phyloP scores from a whole-genome alignment of 2,797 vertebrate genomes.

The Huso huso region DNA sequence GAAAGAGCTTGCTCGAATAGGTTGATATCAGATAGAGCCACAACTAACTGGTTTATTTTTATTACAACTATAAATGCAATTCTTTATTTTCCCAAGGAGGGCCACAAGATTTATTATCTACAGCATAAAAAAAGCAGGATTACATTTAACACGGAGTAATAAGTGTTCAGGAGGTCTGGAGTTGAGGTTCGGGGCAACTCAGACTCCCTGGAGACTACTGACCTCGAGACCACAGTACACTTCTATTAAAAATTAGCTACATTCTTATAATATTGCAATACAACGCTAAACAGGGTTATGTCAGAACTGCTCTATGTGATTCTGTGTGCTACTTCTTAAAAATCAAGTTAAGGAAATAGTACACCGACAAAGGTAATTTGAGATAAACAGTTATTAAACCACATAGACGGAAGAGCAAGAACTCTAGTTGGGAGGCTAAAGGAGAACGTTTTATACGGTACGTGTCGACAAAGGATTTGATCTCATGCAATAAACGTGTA shows the following conservation, averaged over 20 bases:
- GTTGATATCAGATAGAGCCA: slow-evolving; percentile 78
- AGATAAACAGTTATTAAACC: no score
- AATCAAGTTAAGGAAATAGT: not conserved
- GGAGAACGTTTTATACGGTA: no score
- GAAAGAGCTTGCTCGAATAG: slow-evolving; percentile 77
- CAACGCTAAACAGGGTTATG: not conserved
- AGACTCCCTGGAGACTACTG: slow-evolving; percentile 45
- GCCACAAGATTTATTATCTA: slow-evolving; percentile 66
- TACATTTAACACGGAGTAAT: slow-evolving; percentile 66
- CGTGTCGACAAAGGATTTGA: no score
- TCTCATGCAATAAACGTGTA: no score
- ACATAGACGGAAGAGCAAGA: no score
- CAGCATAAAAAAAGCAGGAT: slow-evolving; percentile 55
- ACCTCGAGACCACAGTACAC: slow-evolving; percentile 26
- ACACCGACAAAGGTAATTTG: no score
- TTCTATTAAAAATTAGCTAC: slow-evolving; percentile 3
- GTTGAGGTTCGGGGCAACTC: slow-evolving; percentile 52
- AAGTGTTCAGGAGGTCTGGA: slow-evolving; percentile 41
- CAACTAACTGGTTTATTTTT: slow-evolving; percentile 70
- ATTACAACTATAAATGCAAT: slow-evolving; percentile 65
- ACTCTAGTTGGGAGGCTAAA: no score
- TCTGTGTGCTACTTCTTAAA: not conserved
- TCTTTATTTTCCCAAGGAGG: slow-evolving; percentile 43
- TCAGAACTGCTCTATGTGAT: not conserved
- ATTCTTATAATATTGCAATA: not conserved